Percentiles rank a stretch among this genome's conserved stretches.
Evolutionary conservation across 2,888 invertebrate species (phyloP).

Genomic region (Agonum fuliginosum): DNA sequence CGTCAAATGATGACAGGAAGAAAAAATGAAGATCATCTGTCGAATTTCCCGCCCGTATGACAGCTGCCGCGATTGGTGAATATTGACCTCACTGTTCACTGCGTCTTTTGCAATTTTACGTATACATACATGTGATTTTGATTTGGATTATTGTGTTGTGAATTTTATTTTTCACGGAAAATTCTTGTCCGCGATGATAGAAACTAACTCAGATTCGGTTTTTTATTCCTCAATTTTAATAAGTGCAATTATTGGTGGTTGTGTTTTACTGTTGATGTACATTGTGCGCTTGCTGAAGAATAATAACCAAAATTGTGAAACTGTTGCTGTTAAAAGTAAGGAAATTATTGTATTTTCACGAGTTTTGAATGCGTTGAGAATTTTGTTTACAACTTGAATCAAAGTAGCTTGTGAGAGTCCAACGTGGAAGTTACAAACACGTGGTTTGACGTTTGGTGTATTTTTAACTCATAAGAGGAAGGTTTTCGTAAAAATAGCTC

Average conservation of each 20-base stretch:
- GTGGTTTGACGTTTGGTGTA: conserved; percentile 55
- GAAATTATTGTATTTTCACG: not conserved
- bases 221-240: conserved; percentile 66
- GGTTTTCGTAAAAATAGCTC: conserved; percentile 45
- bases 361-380: conserved; percentile 32
- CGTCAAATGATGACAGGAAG: not conserved
- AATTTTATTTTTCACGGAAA: conserved; percentile 4
- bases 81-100: not conserved
- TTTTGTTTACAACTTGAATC: conserved; percentile 23
- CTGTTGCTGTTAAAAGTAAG: conserved; percentile 67
- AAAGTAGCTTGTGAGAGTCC: conserved; percentile 18
- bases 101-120: not conserved
- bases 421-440: conserved; percentile 49
- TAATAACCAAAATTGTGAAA: conserved; percentile 63
- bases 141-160: conserved; percentile 19
- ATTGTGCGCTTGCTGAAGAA: conserved; percentile 67
- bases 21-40: not conserved
- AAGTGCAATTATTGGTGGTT: conserved; percentile 67
- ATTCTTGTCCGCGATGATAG: conserved; percentile 32
- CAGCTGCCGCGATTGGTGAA: conserved; percentile 12
- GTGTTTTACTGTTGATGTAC: conserved; percentile 67
- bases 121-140: conserved; percentile 35
- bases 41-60: not conserved
- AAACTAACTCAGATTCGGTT: conserved; percentile 60
- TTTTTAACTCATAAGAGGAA: conserved; percentile 42